These are phyloP conservation scores for Hipposideros larvatus DNA, from an alignment of 2,797 vertebrate species.

Conservation along the genomic window DNA sequence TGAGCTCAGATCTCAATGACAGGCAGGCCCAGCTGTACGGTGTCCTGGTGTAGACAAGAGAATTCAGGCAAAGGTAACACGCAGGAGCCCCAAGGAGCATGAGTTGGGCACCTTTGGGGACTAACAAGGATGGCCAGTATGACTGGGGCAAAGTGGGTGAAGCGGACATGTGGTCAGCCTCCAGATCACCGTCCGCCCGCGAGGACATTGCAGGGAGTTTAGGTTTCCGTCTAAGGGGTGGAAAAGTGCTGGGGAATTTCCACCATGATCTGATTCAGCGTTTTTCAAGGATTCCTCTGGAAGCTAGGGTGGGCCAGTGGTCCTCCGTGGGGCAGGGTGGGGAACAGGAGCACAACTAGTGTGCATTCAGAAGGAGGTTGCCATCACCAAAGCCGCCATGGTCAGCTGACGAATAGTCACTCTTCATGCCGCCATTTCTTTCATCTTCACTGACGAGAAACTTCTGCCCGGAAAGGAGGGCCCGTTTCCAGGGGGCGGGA, in stretches of 20 bases:
- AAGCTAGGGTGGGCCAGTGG: neutral
- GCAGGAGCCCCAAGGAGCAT: neutral
- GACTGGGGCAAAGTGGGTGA: no score
- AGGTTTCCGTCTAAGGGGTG: neutral
- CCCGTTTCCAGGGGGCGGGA: fast-evolving
- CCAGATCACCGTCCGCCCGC: neutral
- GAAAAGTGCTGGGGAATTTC: neutral
- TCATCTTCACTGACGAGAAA: neutral
- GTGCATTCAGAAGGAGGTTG: fast-evolving
- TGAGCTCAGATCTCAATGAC: neutral
- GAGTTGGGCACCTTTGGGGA: neutral
- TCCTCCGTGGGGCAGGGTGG: neutral
- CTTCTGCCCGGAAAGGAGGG: neutral
- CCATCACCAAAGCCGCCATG: fast-evolving
- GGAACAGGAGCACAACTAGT: no score
- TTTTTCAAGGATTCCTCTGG: neutral
- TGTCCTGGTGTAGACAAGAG: neutral
- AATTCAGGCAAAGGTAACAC: neutral
- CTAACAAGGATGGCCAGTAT: no score
- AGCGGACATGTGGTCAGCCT: fast-evolving
- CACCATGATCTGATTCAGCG: neutral
- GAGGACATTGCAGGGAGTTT: neutral
- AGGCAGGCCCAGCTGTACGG: neutral
- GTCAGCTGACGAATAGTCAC: neutral
- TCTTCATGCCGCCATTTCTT: neutral